phyloP scores from a whole-genome alignment of 2,888 invertebrate genomes.

The Ellobium chinense region DNA sequence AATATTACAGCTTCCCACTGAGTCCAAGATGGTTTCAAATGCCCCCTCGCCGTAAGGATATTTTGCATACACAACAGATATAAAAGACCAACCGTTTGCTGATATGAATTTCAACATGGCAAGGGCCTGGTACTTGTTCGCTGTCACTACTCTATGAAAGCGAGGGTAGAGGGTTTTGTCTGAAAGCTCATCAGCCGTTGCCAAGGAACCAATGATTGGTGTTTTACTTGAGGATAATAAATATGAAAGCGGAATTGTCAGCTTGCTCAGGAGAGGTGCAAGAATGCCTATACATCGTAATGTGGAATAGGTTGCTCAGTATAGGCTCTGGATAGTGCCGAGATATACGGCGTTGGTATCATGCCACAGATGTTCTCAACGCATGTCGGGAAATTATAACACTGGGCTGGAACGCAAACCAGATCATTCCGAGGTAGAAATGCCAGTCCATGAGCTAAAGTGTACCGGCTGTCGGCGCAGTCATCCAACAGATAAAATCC shows the following conservation, averaged over 20 bases:
- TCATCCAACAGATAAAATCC: conserved; percentile 14
- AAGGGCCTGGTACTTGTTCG: conserved; percentile 59
- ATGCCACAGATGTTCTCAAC: too few relatives aligned
- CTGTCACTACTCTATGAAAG: conserved; percentile 65
- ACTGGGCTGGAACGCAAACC: too few relatives aligned
- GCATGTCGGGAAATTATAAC: too few relatives aligned
- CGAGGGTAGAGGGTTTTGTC: conserved; percentile 59
- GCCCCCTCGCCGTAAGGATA: conserved; percentile 79
- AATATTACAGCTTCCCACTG: conserved; percentile 47
- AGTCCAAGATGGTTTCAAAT: conserved; percentile 50
- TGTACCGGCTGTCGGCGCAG: background rate
- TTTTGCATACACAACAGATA: conserved; percentile 86
- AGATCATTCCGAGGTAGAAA: background rate
- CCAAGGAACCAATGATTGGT: conserved; percentile 51
- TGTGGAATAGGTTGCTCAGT: background rate
- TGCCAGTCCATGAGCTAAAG: conserved; percentile 17
- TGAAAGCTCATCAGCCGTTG: conserved; percentile 60
- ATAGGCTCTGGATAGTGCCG: background rate
- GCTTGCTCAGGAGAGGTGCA: conserved; percentile 55
- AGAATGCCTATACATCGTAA: conserved; percentile 60
- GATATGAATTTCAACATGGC: conserved; percentile 58
- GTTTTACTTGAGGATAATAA: conserved; percentile 38
- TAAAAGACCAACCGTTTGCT: conserved; percentile 86
- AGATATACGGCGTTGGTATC: too few relatives aligned
- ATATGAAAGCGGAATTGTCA: conserved; percentile 57